Evolutionary conservation across 2,888 invertebrate species (phyloP).

Genomic region (Leucophora obtusa): DNA sequence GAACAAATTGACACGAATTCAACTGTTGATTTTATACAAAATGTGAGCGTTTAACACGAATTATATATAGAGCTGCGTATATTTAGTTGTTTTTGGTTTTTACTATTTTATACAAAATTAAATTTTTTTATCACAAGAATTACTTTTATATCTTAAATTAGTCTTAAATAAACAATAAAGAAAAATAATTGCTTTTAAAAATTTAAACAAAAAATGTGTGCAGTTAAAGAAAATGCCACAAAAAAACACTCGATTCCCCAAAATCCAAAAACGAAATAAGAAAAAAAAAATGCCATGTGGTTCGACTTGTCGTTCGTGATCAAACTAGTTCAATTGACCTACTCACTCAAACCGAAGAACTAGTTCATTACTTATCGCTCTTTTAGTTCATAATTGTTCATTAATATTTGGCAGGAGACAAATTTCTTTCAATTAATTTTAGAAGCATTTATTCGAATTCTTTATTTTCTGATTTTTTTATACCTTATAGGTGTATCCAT

Average conservation of each 20-base stretch:
- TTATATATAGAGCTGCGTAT: neutral
- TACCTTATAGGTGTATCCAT: no score
- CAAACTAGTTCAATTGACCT: no score
- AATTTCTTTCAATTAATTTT: no score
- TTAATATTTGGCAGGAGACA: no score
- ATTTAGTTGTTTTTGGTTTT: conserved; percentile 52
- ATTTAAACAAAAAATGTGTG: conserved; percentile 28
- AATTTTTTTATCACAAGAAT: conserved; percentile 71
- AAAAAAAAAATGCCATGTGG: conserved; percentile 57
- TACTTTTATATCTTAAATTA: conserved; percentile 63
- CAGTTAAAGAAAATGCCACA: conserved; percentile 56
- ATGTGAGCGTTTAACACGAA: conserved; percentile 27
- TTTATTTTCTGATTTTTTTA: no score
- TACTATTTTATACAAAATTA: conserved; percentile 62
- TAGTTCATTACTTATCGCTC: no score
- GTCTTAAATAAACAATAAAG: conserved; percentile 45
- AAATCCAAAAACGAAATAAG: conserved; percentile 72
- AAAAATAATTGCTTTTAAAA: conserved; percentile 24
- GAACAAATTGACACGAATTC: conserved; percentile 63
- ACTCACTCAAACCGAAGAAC: no score
- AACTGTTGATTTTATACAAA: conserved; percentile 67
- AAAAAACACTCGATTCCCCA: conserved; percentile 70
- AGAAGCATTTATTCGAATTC: no score
- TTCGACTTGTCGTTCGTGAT: no score
- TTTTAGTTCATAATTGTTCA: no score